Conservation (phyloP, 2,113 vertebrate genomes). For the Myrmophylax atrothorax region DNA sequence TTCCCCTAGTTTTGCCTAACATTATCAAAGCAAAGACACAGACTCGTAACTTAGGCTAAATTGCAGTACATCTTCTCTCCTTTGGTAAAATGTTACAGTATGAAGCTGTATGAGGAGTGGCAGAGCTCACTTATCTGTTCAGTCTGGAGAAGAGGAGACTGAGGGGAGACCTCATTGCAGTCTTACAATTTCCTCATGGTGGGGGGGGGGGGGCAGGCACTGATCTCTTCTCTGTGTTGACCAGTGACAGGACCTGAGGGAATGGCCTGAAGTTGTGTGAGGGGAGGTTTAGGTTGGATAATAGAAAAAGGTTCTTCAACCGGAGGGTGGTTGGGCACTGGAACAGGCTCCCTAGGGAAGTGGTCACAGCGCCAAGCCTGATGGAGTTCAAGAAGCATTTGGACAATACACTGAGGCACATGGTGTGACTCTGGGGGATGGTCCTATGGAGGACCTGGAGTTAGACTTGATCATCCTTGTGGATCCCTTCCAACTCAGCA, state of each 20-base stretch:
- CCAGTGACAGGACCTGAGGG: not conserved
- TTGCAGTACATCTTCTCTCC: not conserved
- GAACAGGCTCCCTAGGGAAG: not conserved
- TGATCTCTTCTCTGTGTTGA: not conserved
- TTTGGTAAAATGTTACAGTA: not conserved
- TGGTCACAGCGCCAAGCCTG: not conserved
- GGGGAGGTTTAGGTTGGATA: not conserved
- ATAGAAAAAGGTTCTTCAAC: not conserved
- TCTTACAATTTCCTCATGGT: not conserved
- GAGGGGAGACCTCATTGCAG: not conserved
- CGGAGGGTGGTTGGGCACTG: not conserved
- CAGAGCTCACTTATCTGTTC: not conserved
- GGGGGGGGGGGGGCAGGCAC: too few species aligned
- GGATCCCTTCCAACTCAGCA: not conserved
- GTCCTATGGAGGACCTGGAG: not conserved
- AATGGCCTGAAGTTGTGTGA: not conserved
- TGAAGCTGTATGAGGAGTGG: not conserved
- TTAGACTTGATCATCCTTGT: not conserved
- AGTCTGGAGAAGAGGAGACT: not conserved
- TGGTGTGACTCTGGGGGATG: not conserved
- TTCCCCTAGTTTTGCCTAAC: not conserved
- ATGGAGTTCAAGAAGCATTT: not conserved
- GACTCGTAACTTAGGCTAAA: not conserved
- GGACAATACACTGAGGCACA: not conserved
- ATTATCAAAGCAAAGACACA: not conserved